Base-by-base conservation (phyloP, 2,888 invertebrate genomes). In the Dolichopus griseipennis region DNA sequence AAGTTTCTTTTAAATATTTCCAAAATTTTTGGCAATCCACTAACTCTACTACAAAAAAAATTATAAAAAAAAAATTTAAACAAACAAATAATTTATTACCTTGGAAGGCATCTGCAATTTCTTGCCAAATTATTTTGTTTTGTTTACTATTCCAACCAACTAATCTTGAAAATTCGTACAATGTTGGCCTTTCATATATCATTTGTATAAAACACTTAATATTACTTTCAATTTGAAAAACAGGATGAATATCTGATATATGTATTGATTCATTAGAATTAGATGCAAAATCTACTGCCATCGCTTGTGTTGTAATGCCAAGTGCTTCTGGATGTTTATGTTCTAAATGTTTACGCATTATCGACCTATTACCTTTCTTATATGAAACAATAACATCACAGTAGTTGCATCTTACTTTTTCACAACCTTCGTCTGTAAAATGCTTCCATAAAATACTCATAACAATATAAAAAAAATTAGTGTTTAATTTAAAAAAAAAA, bases 1-100 rank as follows among this genome's bases (percentile, higher is more conserved):
- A 79, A 5, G 79, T 79, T 66, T 79, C 79, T 9, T 80, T 75
- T 0, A 79, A 73, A 69, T 80, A 79, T 69, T 79, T 80, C 79
- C 79, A 79, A 70, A 78, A 79, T 18, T 76, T 77, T 0, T 80
- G 74, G 68, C 79, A 79, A 66, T 80, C 79, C 63, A 75, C 77
- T 2, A 79, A 76, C 9, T 52, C 52, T 2, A 52, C 52, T 52
- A 15, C 5, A 41, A 15, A 15, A 41, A n/a, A 52, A 52, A 2
- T 18, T 52, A 18, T 52, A 52, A 15, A 52, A 37, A 37, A 2
- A 37, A 37, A 37, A 10, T 37, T 7, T 37, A 10, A 37, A 37
- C n/a, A 37, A 52, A 52, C 52, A 52, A 52, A 1, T 7, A 52
- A 18, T 18, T 52, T 5, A 27, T 9, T 18, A 52, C 52, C 52